Base-by-base conservation (phyloP, 2,888 invertebrate genomes). In the Empis stercorea region DNA sequence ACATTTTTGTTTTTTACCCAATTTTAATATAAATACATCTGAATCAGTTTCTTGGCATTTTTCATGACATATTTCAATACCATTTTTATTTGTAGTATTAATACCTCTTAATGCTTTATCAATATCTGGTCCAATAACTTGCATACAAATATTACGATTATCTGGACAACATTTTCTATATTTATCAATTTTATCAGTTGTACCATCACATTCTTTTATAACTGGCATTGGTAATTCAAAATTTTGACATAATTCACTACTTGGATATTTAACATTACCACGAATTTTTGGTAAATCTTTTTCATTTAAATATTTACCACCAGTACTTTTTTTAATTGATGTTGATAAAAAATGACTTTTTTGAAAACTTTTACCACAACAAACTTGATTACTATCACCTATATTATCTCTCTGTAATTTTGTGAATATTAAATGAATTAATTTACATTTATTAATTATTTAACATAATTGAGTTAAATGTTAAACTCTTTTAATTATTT, bases 1-100 rank as follows among this genome's bases (percentile, higher is more conserved):
- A 0, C 80, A 79, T 30, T 81, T 80, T 1, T 78, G 78, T 59
- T 85, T 85, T 59, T 84, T 85, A 2, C 85, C 86, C 48, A 87
- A 80, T 57, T 81, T 76, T 42, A 85, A 65, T 5, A 85, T 71
- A 54, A 84, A 84, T 1, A 83, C 75, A 55, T 84, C 84, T 56
- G 80, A 80, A 44, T 83, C 78, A 0, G 80, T 79, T 56, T 84
- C 80, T 0, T 77, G 60, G 50, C 62, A 64, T 11, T 64, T 63
- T 51, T 63, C 63, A 48, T 64, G 65, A 47, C 68, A 68, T 15
- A 68, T 62, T 67, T 68, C 67, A 10, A 68, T 65, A 34, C 68
- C 68, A 51, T 65, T 64, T 44, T 61, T 61, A 16, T 60, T 53
- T 1, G 63, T 60, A 45, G 62, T 62, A 41, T 65, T 62, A 46